Percentiles rank a stretch among this genome's conserved stretches.
phyloP scores from a whole-genome alignment of 2,888 invertebrate genomes.

The Odontocolon sp. region DNA sequence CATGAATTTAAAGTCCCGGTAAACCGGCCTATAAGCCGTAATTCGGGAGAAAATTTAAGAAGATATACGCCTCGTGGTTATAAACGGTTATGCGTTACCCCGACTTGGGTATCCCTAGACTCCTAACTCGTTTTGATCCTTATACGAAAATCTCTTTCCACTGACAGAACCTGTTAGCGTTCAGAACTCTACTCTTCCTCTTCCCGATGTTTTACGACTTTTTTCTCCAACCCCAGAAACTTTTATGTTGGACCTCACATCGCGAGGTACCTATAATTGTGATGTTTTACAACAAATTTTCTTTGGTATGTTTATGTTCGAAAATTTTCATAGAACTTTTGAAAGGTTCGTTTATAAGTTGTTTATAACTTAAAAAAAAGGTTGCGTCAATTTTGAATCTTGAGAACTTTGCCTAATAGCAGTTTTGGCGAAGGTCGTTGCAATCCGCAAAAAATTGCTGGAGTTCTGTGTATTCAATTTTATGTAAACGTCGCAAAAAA shows the following conservation, averaged over 20 bases:
- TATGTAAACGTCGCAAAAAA: too few species aligned
- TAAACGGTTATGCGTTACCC: conserved; percentile 54
- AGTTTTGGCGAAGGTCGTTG: too few species aligned
- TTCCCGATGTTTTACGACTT: conserved; percentile 20
- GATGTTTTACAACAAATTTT: conserved; percentile 32
- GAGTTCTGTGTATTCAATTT: too few species aligned
- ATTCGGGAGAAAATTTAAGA: conserved; percentile 60
- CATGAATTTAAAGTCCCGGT: conserved; percentile 65
- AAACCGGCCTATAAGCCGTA: conserved; percentile 62
- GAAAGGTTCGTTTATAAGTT: too few species aligned
- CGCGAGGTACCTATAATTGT: conserved; percentile 7
- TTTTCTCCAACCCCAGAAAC: neutral
- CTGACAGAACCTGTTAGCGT: conserved; percentile 51
- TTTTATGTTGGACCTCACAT: neutral
- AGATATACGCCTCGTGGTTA: conserved; percentile 60
- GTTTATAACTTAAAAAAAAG: too few species aligned
- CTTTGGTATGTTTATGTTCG: neutral
- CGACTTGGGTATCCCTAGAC: neutral
- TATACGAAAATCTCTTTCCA: conserved; percentile 49
- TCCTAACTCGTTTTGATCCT: conserved; percentile 11
- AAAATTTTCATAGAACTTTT: neutral
- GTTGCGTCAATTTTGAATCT: too few species aligned
- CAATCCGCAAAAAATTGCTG: too few species aligned
- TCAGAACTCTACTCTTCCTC: conserved; percentile 40
- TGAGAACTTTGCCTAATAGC: too few species aligned